phyloP scores from a whole-genome alignment of 2,888 invertebrate species.

The Emmelina monodactyla region DNA sequence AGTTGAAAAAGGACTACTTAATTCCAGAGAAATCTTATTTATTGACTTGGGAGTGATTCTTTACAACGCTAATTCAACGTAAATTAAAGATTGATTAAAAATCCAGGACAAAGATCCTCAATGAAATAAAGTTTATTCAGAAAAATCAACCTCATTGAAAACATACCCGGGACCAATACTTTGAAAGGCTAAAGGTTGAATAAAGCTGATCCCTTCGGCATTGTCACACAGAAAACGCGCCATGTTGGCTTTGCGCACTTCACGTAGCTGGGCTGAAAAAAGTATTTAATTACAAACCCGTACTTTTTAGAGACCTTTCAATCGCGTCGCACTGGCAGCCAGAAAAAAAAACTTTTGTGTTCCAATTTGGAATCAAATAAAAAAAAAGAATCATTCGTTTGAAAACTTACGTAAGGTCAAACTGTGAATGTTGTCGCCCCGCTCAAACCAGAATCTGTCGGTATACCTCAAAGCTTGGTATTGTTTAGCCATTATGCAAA shows the following conservation, averaged over 20 bases:
- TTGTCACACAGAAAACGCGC: conserved; percentile 44
- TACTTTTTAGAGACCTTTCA: conserved; percentile 16
- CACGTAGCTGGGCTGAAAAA: conserved; percentile 32
- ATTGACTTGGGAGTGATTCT: too few species aligned
- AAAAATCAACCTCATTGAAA: background rate
- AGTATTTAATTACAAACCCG: conserved; percentile 13
- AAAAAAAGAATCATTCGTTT: background rate
- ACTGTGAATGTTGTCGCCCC: conserved; percentile 42
- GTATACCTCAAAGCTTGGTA: conserved; percentile 30
- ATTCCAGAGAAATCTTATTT: conserved; percentile 4
- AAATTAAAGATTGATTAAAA: too few species aligned
- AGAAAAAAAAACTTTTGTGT: background rate
- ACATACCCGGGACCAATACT: conserved; percentile 29
- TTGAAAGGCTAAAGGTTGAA: conserved; percentile 39
- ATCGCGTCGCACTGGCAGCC: too few species aligned
- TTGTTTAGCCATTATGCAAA: conserved; percentile 41
- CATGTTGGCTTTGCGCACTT: conserved; percentile 40
- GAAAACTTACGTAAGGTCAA: conserved; percentile 29
- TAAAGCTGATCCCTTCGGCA: conserved; percentile 38
- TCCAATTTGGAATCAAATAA: background rate
- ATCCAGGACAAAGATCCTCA: too few species aligned
- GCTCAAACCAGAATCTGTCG: conserved; percentile 45
- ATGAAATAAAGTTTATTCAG: too few species aligned
- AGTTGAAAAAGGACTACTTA: background rate
- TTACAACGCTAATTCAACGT: too few species aligned